These are phyloP conservation scores for Hestina assimilis DNA, from an alignment of 1,140 invertebrate genomes.

Conservation along the genomic window DNA sequence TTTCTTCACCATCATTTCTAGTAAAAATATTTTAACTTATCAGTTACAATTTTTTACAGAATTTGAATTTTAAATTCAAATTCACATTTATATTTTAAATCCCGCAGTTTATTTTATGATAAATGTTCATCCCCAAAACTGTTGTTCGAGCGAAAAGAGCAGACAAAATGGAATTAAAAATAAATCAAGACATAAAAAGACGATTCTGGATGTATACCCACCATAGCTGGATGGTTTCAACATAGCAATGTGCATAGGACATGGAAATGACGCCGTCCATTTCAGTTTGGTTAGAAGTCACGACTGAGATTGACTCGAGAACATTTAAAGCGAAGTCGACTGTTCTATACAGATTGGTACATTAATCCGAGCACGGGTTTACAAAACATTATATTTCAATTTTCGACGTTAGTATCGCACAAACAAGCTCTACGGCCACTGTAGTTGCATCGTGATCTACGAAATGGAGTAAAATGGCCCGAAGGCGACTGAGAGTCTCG, in stretches of 20 bases:
- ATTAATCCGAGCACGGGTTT: conserved; percentile 6
- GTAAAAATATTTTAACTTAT: no score
- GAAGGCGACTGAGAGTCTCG: conserved; percentile 10
- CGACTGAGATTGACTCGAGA: conserved; percentile 1
- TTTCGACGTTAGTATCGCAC: conserved; percentile 10
- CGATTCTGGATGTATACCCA: no score
- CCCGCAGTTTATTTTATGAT: no score
- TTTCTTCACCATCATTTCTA: no score
- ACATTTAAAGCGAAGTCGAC: neutral
- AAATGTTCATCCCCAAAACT: no score
- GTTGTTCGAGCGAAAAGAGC: no score
- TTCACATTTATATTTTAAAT: neutral
- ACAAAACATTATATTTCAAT: conserved; percentile 19
- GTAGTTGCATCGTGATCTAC: conserved; percentile 2
- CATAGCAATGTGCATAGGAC: no score
- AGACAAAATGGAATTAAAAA: no score
- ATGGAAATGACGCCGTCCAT: neutral
- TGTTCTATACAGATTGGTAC: conserved; percentile 7
- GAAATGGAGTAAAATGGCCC: conserved; percentile 9
- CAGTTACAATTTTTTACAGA: no score
- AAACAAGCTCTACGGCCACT: conserved; percentile 14
- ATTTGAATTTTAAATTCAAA: neutral
- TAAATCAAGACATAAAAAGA: no score
- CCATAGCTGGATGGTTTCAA: no score
- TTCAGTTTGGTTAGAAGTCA: neutral